Base-by-base conservation (phyloP, 2,797 vertebrate species). In the Sebastiscus albofasciatus region DNA sequence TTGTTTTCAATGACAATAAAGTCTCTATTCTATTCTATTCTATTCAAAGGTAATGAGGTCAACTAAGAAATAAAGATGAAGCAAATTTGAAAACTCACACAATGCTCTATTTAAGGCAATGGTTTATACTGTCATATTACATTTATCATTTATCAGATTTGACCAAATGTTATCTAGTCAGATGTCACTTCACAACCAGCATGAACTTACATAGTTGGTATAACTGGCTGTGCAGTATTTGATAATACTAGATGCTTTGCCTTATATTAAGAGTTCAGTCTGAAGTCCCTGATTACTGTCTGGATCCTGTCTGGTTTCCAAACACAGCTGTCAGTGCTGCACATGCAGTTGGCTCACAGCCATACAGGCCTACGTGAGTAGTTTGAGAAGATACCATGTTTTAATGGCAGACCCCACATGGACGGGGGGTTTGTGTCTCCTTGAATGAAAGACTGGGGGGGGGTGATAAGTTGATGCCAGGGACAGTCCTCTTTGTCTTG, bases 401-500 rank as follows among this genome's bases (percentile, higher is more conserved):
- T 86, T 86, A 94, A 94, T 87, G 84, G 92, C 79, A 86, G 83
- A 80, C 68, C 82, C 85, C 81, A 80, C 84, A 84, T 77, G 83
- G 86, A 76, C 22, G 7, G 59, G 61, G 42, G 84, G 85, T 85
- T 88, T 89, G 82, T 75, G 82, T 78, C 55, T 82, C 73, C 75
- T 82, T 86, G 88, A 90, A 92, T 87, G 86, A 92, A 90, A 87
- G 84, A 75, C 46, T 76, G 81, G 86, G 85, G 87, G 84, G 84
- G 87, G 85, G 87, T 86, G 85, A 90, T 77, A 87, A 87, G 90
- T 90, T 90, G 86, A 94, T 88, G 90, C 87, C 87, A 79, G 82
- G 83, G 83, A 92, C 77, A 72, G 82, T 81, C 75, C 16, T 90
- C 93, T 95, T 96, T 96, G 95, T 96, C 88, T 90, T 29, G 82